phyloP scores from a whole-genome alignment of 2,888 invertebrate species.

The Pterostichus niger region DNA sequence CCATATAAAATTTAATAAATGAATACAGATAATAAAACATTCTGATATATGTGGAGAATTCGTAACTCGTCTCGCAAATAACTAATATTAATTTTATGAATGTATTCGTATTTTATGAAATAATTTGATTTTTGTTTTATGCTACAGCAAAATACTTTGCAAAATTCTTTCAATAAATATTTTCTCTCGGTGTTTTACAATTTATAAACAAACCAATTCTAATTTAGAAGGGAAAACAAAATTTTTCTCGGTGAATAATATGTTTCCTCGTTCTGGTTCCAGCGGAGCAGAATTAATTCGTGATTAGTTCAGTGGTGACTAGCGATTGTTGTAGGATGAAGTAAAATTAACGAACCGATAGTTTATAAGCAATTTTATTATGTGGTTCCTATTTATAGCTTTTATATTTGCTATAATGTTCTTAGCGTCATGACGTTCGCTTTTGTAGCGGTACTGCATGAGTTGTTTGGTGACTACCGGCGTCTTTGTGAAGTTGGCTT shows the following conservation, averaged over 20 bases:
- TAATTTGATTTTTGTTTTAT: background rate
- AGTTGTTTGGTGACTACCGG: conserved; percentile 11
- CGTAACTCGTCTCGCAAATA: background rate
- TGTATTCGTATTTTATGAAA: background rate
- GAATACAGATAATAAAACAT: conserved; percentile 2
- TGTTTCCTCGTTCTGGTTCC: too few relatives aligned
- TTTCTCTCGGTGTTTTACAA: background rate
- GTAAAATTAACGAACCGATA: conserved; percentile 37
- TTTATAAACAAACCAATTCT: background rate
- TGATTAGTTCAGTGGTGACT: too few relatives aligned
- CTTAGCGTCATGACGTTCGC: conserved; percentile 34
- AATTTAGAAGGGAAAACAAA: conserved; percentile 15
- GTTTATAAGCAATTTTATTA: conserved; percentile 39
- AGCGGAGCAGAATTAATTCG: too few relatives aligned
- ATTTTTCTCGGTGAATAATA: background rate
- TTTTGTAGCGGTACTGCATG: conserved; percentile 28
- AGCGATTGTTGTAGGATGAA: too few relatives aligned
- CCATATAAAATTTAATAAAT: conserved; percentile 10
- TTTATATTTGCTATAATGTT: conserved; percentile 56
- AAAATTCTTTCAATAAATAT: background rate
- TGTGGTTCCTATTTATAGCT: conserved; percentile 45
- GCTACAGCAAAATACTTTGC: background rate
- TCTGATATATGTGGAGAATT: background rate
- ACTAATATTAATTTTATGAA: too few relatives aligned
- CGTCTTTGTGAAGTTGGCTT: background rate